phyloP scores from a whole-genome alignment of 2,888 invertebrate genomes.

The Drosophila mercatorum region DNA sequence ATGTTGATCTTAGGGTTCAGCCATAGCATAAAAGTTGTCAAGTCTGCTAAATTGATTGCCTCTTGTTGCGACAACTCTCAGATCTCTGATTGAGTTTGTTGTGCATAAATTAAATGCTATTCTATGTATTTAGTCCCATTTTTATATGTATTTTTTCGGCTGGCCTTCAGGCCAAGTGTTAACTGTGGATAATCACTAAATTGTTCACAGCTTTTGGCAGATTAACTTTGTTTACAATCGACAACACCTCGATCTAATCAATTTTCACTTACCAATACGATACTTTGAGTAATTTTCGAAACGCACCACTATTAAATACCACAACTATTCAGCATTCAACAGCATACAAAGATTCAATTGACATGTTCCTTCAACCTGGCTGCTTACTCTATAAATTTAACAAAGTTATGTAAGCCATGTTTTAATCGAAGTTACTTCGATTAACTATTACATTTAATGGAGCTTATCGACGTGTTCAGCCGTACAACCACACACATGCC shows the following conservation, averaged over 20 bases:
- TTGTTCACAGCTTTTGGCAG: too few species aligned
- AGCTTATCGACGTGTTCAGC: constrained; percentile 46
- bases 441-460: constrained; percentile 66
- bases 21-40: constrained; percentile 60
- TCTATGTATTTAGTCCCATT: background rate
- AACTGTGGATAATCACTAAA: background rate
- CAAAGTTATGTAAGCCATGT: constrained; percentile 35
- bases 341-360: background rate
- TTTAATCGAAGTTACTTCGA: constrained; percentile 41
- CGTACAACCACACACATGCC: constrained; percentile 45
- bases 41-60: constrained; percentile 63
- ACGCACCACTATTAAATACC: background rate
- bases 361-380: background rate
- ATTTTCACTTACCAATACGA: too few species aligned
- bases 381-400: constrained; percentile 4
- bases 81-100: constrained; percentile 23
- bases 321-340: background rate
- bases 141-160: background rate
- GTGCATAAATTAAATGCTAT: constrained; percentile 8
- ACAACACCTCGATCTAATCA: too few species aligned
- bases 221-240: too few species aligned
- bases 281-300: too few species aligned
- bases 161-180: background rate
- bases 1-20: constrained; percentile 64
- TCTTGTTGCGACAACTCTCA: constrained; percentile 28